A percentile compares a stretch with the other conserved stretches of the same genome.
Conservation (phyloP, 2,888 invertebrate genomes). For the Cataglyphis cursor region DNA sequence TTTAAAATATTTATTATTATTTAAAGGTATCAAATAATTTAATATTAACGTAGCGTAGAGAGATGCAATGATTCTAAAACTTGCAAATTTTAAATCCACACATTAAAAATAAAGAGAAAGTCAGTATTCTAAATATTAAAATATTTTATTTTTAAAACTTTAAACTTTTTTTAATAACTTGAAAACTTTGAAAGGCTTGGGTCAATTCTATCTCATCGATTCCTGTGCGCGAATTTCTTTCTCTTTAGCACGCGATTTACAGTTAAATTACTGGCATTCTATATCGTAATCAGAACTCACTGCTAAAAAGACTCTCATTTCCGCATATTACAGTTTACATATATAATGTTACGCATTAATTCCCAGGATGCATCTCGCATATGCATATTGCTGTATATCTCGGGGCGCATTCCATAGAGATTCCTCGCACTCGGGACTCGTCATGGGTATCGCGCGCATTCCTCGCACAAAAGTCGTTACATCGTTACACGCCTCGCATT, state of each 20-base stretch:
- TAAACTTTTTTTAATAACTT: neutral
- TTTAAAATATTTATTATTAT: no score
- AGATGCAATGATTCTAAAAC: no score
- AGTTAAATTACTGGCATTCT: slow-evolving; percentile 17
- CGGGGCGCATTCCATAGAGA: slow-evolving; percentile 51
- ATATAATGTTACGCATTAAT: slow-evolving; percentile 43
- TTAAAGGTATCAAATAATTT: no score
- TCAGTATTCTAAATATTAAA: no score
- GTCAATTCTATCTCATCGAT: neutral
- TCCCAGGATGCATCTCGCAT: slow-evolving; percentile 38
- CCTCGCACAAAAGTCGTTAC: slow-evolving; percentile 55
- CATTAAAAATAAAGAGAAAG: no score
- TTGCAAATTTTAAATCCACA: no score
- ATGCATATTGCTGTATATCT: slow-evolving; percentile 53
- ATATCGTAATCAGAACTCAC: slow-evolving; percentile 13
- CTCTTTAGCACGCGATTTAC: neutral
- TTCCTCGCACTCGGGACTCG: slow-evolving; percentile 53
- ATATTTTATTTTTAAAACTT: neutral
- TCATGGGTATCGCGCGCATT: slow-evolving; percentile 51
- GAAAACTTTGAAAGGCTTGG: neutral
- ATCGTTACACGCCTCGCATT: slow-evolving; percentile 52
- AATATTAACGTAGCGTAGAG: no score
- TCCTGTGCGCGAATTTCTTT: neutral
- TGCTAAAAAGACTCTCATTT: slow-evolving; percentile 43
- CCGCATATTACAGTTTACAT: slow-evolving; percentile 47